Conservation (phyloP, 2,113 vertebrate species). For the Platysteira castanea region DNA sequence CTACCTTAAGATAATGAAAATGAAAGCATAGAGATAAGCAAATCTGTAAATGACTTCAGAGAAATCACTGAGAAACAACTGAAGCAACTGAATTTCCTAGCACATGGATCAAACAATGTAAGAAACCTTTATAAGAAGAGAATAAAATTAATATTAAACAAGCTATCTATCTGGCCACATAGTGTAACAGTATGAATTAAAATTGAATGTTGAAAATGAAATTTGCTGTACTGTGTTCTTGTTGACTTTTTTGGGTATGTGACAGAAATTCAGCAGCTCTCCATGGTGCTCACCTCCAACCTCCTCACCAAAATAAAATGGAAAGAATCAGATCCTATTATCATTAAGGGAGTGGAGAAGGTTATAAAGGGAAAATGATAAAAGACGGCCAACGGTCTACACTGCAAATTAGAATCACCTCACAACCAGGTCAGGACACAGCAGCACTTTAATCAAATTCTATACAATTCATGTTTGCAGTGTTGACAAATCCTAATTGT, state of each 20-base stretch:
- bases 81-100: background rate
- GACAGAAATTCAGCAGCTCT: background rate
- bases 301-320: background rate
- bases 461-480: background rate
- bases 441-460: conserved; percentile 2
- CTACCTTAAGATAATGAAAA: background rate
- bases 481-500: conserved; percentile 39
- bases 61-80: background rate
- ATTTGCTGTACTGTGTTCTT: background rate
- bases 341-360: background rate
- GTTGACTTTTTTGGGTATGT: background rate
- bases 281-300: background rate
- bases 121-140: background rate
- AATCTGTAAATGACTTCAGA: background rate
- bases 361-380: background rate
- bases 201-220: background rate
- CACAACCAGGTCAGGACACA: background rate
- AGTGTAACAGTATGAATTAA: background rate
- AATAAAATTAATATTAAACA: background rate
- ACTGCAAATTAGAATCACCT: conserved; percentile 11
- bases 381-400: background rate
- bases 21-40: background rate
- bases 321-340: background rate
- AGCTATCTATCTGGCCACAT: background rate
- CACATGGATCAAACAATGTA: background rate